A percentile compares a stretch with the other conserved stretches of the same genome.
These are phyloP conservation scores for Coremacera marginata DNA, from an alignment of 2,888 invertebrate genomes.

Conservation along the genomic window DNA sequence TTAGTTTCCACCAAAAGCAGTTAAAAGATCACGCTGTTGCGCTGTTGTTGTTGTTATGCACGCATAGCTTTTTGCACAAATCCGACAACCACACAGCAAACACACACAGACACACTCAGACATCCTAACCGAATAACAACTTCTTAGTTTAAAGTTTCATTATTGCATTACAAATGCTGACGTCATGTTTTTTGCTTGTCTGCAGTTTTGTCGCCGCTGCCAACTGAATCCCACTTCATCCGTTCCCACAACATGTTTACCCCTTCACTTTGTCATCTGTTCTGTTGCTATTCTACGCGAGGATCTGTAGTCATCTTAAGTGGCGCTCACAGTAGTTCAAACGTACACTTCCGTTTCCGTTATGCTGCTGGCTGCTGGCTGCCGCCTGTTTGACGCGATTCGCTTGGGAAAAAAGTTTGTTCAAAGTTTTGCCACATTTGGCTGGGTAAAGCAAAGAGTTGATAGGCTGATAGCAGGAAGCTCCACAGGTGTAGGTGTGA, in stretches of 20 bases:
- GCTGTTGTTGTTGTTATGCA: neutral
- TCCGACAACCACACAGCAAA: neutral
- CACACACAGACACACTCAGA: too few species aligned
- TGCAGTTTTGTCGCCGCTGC: neutral
- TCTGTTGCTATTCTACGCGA: too few species aligned
- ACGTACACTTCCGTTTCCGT: conserved; percentile 8
- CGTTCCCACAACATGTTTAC: neutral
- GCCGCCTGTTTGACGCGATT: neutral
- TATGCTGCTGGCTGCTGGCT: neutral
- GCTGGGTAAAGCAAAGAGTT: neutral
- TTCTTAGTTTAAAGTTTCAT: too few species aligned
- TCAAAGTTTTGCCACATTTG: conserved; percentile 11
- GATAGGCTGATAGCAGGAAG: neutral
- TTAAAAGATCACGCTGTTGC: neutral
- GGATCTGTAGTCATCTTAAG: neutral
- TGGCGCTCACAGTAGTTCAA: neutral
- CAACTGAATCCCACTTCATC: neutral
- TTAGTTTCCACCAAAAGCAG: conserved; percentile 22
- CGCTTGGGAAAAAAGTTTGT: conserved; percentile 7
- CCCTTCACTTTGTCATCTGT: neutral
- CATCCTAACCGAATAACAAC: too few species aligned
- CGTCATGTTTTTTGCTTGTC: too few species aligned
- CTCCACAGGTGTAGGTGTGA: neutral
- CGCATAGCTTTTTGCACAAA: neutral
- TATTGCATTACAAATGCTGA: too few species aligned